Conservation (phyloP, 2,797 vertebrate genomes). For the Sylvilagus floridanus region DNA sequence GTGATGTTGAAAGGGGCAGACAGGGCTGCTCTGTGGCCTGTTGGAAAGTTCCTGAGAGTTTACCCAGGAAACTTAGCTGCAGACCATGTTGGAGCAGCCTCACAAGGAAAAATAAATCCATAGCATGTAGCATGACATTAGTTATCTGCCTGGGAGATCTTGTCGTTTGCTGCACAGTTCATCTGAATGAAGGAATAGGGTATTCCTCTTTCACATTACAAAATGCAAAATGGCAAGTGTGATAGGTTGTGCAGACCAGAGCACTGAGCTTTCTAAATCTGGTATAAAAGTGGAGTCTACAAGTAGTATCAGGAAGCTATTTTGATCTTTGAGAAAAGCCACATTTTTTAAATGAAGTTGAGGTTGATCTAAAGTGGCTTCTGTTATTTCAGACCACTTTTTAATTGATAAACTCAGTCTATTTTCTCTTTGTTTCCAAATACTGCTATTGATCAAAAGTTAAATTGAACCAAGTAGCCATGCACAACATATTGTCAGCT, state of each 20-base stretch:
- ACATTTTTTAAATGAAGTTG: slow-evolving; percentile 38
- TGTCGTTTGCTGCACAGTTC: slow-evolving; percentile 4
- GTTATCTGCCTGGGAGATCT: slow-evolving; percentile 47
- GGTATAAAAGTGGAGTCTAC: not conserved
- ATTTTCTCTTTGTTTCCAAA: slow-evolving; percentile 60
- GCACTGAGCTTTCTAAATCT: not conserved
- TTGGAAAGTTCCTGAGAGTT: slow-evolving; percentile 14
- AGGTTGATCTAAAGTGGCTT: slow-evolving; percentile 70
- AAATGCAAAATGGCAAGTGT: slow-evolving; percentile 25
- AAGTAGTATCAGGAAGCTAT: not conserved
- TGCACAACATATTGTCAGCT: slow-evolving; percentile 42
- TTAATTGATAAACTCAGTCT: slow-evolving; percentile 67
- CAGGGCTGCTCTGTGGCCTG: slow-evolving; percentile 59
- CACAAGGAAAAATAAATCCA: slow-evolving; percentile 69
- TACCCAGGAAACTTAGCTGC: not conserved
- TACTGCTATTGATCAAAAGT: slow-evolving; percentile 65
- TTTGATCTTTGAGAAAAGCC: not conserved
- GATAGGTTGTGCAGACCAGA: not conserved
- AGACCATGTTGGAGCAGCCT: slow-evolving; percentile 5
- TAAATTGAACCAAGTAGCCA: slow-evolving; percentile 64
- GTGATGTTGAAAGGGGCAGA: slow-evolving; percentile 69
- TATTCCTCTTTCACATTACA: slow-evolving; percentile 47
- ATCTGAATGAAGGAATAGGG: not conserved
- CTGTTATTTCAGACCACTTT: slow-evolving; percentile 61
- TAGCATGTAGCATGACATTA: not conserved